phyloP scores from a whole-genome alignment of 1,140 invertebrate species.

The Neodiprion lecontei region DNA sequence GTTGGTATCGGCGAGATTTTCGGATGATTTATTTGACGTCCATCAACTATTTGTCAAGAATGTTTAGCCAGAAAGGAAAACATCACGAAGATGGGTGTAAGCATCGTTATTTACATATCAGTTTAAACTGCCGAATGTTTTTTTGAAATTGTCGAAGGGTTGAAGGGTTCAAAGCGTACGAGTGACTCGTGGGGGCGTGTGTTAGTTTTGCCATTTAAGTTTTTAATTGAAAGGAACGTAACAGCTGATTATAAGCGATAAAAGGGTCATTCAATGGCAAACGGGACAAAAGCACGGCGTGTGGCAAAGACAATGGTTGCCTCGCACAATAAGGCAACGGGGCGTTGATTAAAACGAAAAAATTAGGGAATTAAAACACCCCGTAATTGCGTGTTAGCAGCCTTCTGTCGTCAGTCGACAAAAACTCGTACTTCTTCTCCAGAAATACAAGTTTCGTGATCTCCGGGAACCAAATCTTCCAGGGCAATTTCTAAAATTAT shows the following conservation, averaged over 20 bases:
- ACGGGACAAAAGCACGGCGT: slow-evolving; percentile 11
- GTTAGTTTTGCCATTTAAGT: slow-evolving; percentile 3
- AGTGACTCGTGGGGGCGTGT: background rate
- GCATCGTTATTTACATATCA: background rate
- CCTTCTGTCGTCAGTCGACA: slow-evolving; percentile 13
- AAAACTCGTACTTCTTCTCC: background rate
- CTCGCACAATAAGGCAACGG: background rate
- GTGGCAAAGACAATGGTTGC: slow-evolving; percentile 16
- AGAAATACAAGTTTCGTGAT: no score
- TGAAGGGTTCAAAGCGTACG: background rate
- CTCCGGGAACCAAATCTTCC: no score
- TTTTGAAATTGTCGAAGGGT: background rate
- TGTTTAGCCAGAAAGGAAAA: no score
- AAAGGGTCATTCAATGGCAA: slow-evolving; percentile 14
- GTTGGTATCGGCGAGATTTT: no score
- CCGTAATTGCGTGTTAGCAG: slow-evolving; percentile 18
- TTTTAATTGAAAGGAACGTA: slow-evolving; percentile 10
- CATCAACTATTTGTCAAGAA: no score
- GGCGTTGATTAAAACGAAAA: slow-evolving; percentile 18
- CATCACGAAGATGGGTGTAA: no score
- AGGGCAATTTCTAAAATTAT: no score
- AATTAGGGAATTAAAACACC: slow-evolving; percentile 16
- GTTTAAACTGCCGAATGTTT: background rate
- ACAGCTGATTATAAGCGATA: slow-evolving; percentile 18
- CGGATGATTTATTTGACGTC: no score